Evolutionary conservation across 2,113 vertebrate species (phyloP).

Genomic region (Natator depressus): DNA sequence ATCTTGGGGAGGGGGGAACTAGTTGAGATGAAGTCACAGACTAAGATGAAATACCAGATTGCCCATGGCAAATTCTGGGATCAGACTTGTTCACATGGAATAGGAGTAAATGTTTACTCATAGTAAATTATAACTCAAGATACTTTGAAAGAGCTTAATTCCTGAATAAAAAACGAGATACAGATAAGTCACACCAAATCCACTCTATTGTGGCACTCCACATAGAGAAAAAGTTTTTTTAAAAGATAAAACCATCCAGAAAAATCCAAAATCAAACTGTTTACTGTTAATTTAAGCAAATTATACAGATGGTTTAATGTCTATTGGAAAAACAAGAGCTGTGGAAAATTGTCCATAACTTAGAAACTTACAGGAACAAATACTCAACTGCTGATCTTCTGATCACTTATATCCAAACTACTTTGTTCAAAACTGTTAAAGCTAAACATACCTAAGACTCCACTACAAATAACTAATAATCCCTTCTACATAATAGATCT

Average conservation of each 20-base stretch:
- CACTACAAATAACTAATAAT: background rate
- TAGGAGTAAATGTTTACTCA: constrained; percentile 6
- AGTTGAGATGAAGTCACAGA: constrained; percentile 5
- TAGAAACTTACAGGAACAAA: background rate
- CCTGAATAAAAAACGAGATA: background rate
- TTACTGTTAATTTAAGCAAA: constrained; percentile 13
- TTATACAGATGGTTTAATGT: background rate
- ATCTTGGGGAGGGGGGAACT: background rate
- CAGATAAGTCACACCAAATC: background rate
- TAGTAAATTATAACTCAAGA: background rate
- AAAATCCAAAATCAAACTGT: background rate
- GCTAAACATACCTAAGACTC: background rate
- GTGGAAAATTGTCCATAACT: background rate
- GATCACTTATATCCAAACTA: background rate
- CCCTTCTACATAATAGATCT: background rate
- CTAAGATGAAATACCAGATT: background rate
- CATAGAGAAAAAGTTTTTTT: background rate
- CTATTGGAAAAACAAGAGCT: background rate
- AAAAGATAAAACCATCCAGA: background rate
- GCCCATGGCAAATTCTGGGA: background rate
- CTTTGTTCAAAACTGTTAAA: background rate
- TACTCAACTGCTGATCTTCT: background rate
- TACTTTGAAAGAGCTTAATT: background rate
- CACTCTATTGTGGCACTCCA: background rate
- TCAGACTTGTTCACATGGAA: background rate